Base-by-base conservation (phyloP, 1,140 invertebrate species). In the Eriosoma lanigerum region DNA sequence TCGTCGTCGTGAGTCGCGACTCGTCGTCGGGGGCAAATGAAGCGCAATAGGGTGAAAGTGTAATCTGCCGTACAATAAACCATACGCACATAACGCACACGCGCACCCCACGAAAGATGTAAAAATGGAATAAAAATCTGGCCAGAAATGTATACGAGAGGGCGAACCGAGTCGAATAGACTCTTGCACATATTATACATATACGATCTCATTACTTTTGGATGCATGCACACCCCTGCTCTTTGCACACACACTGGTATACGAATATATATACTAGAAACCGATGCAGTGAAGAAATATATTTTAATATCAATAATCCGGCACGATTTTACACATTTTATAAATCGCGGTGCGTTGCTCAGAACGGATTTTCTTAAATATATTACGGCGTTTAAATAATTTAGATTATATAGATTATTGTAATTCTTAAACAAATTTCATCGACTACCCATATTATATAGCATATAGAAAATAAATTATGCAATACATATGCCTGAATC, bases 51-150 rank as follows among this genome's bases (percentile, higher is more conserved):
- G 29, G 62, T 64, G 62, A 38, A 32, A 64, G 62, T 38, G 62
- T 64, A 64, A 64, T 64, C 62, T 64, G 62, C 62, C 32, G 62
- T 64, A 64, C 32, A 21, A 64, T 64, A 64, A 64, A 44, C 62
- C 32, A 64, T 64, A 62, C 29, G 60, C 24, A 9, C 21, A 38
- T 15, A 48, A 10, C 17, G 29, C 26, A 1, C 60, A 0, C 60
- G 0, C 60, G 17, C 29, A 8, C 0, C 32, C 60, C 26, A 8
- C 60, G 46, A 48, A 48, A 29, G n/a, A 17, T 26, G 62, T 44
- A 38, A 64, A 64, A 64, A 38, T 29, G 62, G 32, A 64, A 64
- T 38, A 38, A 38, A 64, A 64, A 64, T 64, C 62, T 38, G 62
- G 62, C 19, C 19, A 29, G 62, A 29, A 38, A 38, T 13, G 38